Conservation (phyloP, 1,140 invertebrate species). For the Brevipalpus yothersi region DNA sequence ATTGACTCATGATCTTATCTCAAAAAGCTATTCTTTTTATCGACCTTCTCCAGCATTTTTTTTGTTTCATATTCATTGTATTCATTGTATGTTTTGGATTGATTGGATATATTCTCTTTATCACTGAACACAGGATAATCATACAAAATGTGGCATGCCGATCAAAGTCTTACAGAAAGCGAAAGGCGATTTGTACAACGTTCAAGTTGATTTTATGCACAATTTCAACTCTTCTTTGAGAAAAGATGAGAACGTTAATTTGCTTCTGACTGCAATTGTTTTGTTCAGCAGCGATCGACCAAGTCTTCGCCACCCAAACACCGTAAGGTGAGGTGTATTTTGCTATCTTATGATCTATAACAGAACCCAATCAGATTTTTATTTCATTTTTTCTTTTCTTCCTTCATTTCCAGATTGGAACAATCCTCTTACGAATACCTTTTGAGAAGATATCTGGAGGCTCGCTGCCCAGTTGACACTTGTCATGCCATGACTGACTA, state of each 20-base stretch:
- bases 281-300: slow-evolving; percentile 58
- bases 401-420: slow-evolving; percentile 45
- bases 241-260: slow-evolving; percentile 58
- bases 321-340: slow-evolving; percentile 49
- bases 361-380: slow-evolving; percentile 39
- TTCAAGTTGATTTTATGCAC: slow-evolving; percentile 49
- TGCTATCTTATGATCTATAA: not conserved
- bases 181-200: slow-evolving; percentile 56
- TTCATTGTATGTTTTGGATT: too few species aligned
- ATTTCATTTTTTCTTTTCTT: slow-evolving; percentile 63
- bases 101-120: too few species aligned
- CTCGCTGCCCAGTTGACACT: slow-evolving; percentile 34
- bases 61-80: too few species aligned
- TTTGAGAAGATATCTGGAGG: slow-evolving; percentile 56
- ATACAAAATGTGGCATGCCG: not conserved
- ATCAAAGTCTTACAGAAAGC: slow-evolving; percentile 64
- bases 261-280: slow-evolving; percentile 65
- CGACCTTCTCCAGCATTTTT: too few species aligned
- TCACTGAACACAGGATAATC: not conserved
- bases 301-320: slow-evolving; percentile 50
- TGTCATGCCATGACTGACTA: slow-evolving; percentile 62
- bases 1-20: too few species aligned
- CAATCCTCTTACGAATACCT: slow-evolving; percentile 78
- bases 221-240: slow-evolving; percentile 53
- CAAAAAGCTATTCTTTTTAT: too few species aligned